Base-by-base conservation (phyloP, 2,888 invertebrate genomes). In the Xestia sexstrigata region DNA sequence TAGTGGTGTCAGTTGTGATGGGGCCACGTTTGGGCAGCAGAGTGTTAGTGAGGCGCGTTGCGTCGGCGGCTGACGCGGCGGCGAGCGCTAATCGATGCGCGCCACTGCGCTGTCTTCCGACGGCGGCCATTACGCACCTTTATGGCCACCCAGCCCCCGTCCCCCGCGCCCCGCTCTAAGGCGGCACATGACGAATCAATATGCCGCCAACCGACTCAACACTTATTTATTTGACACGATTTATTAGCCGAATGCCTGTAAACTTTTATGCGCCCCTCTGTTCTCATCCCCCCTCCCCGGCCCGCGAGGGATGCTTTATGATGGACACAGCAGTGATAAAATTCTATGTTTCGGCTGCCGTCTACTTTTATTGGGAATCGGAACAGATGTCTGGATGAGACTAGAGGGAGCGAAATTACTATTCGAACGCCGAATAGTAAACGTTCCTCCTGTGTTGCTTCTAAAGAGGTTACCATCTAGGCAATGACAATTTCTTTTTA, bases 111-210 rank as follows among this genome's bases (percentile, higher is more conserved):
- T 97, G 97, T 97, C 97, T 97, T 97, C 97, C 97, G 97, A 96
- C 96, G 95, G 96, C 97, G 97, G 97, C 97, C 97, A 97, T 98
- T 98, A 98, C 98, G 98, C 98, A 98, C 97, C 97, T 97, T 97
- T 97, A 97, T 97, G 97, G 97, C 97, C 95, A 94, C 94, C 95
- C 93, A 90, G 91, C 91, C 92, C 91, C 92, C 92, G 87, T 89
- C 87, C 91, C 91, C 91, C 92, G 91, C 92, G 90, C 93, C 93
- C 93, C 93, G 93, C 94, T 93, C 94, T 92, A 95, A 95, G 95
- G 95, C 96, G 95, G 95, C 96, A 95, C 95, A 96, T 96, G 96
- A 96, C 96, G 96, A 96, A 96, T 96, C 96, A 96, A 96, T 96
- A 96, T 96, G 96, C 96, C 95, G 95, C 95, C 95, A 94, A 96